These are phyloP conservation scores for Rhabdophis nuchalis DNA, from an alignment of 2,797 vertebrate genomes.

Conservation along the genomic window DNA sequence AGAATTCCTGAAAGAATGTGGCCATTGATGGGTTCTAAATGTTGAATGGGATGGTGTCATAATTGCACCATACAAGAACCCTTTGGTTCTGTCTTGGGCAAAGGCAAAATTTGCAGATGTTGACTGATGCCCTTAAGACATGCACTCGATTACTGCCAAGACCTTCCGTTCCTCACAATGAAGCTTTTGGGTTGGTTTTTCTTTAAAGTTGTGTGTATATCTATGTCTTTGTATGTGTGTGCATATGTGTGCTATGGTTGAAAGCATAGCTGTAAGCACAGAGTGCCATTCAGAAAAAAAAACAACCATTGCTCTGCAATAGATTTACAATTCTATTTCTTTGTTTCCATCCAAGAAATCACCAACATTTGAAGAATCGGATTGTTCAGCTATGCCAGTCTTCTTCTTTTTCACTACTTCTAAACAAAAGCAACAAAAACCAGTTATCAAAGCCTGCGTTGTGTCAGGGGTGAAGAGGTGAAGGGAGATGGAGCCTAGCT, in stretches of 20 bases:
- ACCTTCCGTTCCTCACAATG: background rate
- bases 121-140: background rate
- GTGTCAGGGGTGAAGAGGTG: background rate
- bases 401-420: background rate
- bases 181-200: background rate
- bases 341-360: background rate
- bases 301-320: background rate
- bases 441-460: background rate
- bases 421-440: background rate
- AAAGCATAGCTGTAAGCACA: background rate
- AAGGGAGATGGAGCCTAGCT: background rate
- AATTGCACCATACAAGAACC: background rate
- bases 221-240: background rate
- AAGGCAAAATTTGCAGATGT: slow-evolving; percentile 12
- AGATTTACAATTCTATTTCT: background rate
- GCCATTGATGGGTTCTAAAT: background rate
- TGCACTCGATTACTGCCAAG: background rate
- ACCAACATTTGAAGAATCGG: slow-evolving; percentile 2
- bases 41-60: background rate
- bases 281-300: background rate
- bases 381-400: accelerated
- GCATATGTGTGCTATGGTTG: background rate
- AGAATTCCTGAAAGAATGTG: slow-evolving; percentile 15
- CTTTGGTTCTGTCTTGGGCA: background rate
- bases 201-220: too few species aligned